These are phyloP conservation scores for Pitangus sulphuratus DNA, from an alignment of 2,797 vertebrate species.

Conservation along the genomic window DNA sequence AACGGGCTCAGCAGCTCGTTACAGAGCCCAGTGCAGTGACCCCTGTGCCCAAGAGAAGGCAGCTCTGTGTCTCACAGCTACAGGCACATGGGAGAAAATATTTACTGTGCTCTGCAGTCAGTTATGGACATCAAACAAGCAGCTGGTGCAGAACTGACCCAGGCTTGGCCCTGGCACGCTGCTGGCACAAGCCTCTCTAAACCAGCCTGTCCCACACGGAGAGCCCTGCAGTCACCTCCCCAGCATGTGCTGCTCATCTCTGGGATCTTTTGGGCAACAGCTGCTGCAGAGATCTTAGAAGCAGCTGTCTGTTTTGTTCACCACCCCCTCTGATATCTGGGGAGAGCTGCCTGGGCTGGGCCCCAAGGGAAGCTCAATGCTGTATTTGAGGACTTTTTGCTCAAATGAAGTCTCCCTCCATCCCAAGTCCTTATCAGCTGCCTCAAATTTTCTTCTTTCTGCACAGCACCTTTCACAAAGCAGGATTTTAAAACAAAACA, in stretches of 20 bases:
- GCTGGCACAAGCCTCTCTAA: neutral
- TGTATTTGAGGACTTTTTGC: neutral
- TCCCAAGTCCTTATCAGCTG: neutral
- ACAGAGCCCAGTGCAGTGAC: neutral
- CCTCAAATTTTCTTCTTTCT: neutral
- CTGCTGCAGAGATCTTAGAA: neutral
- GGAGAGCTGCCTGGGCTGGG: neutral
- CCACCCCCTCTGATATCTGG: neutral
- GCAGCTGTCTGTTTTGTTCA: neutral
- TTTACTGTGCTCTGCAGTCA: neutral
- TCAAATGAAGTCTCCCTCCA: neutral
- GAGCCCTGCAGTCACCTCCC: too few species aligned
- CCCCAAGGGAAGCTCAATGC: fast-evolving
- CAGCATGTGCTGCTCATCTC: fast-evolving
- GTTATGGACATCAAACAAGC: neutral
- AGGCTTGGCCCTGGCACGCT: neutral
- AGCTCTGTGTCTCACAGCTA: neutral
- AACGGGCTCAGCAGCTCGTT: neutral
- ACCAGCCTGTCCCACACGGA: neutral
- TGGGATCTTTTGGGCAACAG: neutral
- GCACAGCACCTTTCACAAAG: neutral
- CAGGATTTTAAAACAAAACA: neutral
- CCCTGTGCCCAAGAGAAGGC: neutral
- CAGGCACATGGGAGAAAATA: neutral
- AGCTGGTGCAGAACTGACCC: neutral